These are phyloP conservation scores for Microplitis manilae DNA, from an alignment of 2,888 invertebrate species.

Conservation along the genomic window DNA sequence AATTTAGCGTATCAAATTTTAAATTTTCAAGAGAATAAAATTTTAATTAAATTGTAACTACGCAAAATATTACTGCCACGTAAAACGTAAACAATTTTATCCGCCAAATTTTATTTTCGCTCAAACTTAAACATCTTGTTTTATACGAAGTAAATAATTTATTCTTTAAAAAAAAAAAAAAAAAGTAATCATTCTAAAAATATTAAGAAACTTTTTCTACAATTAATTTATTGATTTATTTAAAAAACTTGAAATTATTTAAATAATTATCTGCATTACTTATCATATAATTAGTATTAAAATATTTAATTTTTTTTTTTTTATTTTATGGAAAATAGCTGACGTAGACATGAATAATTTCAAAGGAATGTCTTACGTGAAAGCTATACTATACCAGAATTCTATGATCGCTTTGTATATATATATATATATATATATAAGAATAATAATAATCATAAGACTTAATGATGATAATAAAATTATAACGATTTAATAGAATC, in stretches of 20 bases:
- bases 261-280: neutral
- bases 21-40: too few species aligned
- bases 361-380: slow-evolving; percentile 23
- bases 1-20: too few species aligned
- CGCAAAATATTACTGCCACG: too few species aligned
- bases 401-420: neutral
- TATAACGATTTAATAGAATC: neutral
- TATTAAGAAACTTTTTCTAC: too few species aligned
- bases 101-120: too few species aligned
- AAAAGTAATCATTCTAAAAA: too few species aligned
- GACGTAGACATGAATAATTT: slow-evolving; percentile 25
- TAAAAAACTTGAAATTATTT: neutral
- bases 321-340: neutral
- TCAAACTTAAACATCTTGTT: too few species aligned
- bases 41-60: too few species aligned
- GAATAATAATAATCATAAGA: neutral
- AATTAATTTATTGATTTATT: neutral
- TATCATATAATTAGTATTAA: neutral
- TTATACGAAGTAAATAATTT: too few species aligned
- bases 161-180: too few species aligned
- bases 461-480: neutral
- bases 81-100: too few species aligned
- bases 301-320: neutral
- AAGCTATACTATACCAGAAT: slow-evolving; percentile 6
- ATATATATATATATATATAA: neutral